Conservation (phyloP, 2,888 invertebrate species). For the Rhamphomyia laevipes region DNA sequence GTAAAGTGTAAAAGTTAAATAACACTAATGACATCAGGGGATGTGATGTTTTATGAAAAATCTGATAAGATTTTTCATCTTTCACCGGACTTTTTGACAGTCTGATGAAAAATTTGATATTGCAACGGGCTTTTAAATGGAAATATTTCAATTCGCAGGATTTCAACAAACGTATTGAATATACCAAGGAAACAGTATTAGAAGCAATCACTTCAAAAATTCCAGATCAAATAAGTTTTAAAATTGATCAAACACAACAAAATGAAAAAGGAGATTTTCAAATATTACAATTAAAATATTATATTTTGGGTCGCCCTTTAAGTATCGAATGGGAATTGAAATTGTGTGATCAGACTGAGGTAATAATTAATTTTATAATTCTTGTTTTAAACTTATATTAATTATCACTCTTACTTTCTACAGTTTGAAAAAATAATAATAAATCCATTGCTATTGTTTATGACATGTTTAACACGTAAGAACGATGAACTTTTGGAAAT, state of each 20-base stretch:
- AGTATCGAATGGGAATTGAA: constrained; percentile 25
- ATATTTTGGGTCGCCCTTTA: constrained; percentile 19
- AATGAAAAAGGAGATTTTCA: constrained; percentile 10
- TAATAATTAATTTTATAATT: constrained; percentile 1
- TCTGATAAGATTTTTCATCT: too few relatives aligned
- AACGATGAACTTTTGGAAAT: constrained; percentile 19
- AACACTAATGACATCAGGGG: too few relatives aligned
- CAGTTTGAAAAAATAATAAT: constrained; percentile 22
- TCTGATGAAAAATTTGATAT: too few relatives aligned
- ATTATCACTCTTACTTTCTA: not conserved
- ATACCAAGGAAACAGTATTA: constrained; percentile 19
- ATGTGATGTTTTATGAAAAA: too few relatives aligned
- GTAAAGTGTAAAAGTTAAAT: too few relatives aligned
- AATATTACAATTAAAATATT: constrained; percentile 26
- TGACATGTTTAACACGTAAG: constrained; percentile 18
- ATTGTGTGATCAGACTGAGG: constrained; percentile 8
- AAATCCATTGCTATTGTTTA: constrained; percentile 17
- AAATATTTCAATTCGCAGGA: constrained; percentile 16
- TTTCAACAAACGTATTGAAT: constrained; percentile 28
- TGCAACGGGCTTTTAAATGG: too few relatives aligned
- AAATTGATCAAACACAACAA: not conserved
- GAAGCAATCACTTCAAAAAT: constrained; percentile 13
- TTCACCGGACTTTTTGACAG: too few relatives aligned
- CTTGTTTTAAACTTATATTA: not conserved
- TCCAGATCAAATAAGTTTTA: constrained; percentile 11